Evolutionary conservation across 2,888 invertebrate genomes (phyloP).

Genomic region (Nudaria mundana): DNA sequence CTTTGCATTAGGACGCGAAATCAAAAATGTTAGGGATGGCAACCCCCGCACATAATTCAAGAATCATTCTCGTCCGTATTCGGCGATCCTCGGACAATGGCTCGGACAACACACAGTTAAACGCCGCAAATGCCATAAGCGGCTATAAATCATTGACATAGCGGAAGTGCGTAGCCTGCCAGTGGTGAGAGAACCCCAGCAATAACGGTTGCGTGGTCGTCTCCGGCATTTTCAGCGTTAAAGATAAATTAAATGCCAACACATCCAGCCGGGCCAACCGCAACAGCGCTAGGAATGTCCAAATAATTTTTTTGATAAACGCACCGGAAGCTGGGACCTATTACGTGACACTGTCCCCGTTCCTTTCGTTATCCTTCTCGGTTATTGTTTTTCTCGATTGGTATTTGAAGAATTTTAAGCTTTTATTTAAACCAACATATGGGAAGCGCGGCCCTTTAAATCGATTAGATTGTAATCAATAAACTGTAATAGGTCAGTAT

Average conservation of each 20-base stretch:
- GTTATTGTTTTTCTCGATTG: conserved; percentile 73
- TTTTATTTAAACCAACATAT: conserved; percentile 64
- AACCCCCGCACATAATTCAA: conserved; percentile 68
- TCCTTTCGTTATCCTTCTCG: conserved; percentile 59
- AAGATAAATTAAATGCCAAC: conserved; percentile 80
- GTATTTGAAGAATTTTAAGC: conserved; percentile 66
- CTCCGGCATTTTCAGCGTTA: conserved; percentile 70
- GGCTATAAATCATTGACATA: conserved; percentile 76
- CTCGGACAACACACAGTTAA: conserved; percentile 69
- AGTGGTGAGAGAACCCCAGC: conserved; percentile 52
- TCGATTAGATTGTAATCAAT: conserved; percentile 74
- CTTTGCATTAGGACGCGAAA: conserved; percentile 62
- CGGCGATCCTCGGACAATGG: conserved; percentile 68
- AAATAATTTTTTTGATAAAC: conserved; percentile 78
- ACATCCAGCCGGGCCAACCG: conserved; percentile 63
- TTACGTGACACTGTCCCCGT: conserved; percentile 74
- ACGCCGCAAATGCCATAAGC: conserved; percentile 70
- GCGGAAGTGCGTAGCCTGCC: conserved; percentile 73
- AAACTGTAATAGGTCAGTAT: conserved; percentile 75
- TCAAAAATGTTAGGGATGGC: conserved; percentile 59
- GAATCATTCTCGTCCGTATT: conserved; percentile 69
- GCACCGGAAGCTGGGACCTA: conserved; percentile 75
- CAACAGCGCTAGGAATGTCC: conserved; percentile 72
- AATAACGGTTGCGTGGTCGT: conserved; percentile 66
- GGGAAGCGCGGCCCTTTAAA: conserved; percentile 73